Percentiles rank a stretch among this genome's conserved stretches.
Conservation (phyloP, 1,140 invertebrate genomes). For the Dufourea novaeangliae region DNA sequence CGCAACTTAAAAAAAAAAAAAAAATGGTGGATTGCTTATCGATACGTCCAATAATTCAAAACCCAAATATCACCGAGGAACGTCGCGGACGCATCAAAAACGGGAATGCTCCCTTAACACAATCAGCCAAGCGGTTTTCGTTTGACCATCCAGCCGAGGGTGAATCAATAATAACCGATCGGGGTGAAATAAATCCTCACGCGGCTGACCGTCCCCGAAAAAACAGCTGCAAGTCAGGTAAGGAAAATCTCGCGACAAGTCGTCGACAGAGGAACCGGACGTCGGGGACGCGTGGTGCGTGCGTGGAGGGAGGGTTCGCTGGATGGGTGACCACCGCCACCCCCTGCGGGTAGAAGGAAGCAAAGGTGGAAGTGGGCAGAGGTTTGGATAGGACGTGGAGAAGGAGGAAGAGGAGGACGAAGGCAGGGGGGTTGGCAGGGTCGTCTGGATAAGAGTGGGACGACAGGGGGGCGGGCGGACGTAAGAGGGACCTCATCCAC, state of each 20-base stretch:
- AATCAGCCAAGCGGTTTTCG: too few relatives aligned
- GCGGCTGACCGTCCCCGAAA: neutral
- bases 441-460: constrained; percentile 63
- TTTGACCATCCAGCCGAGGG: too few relatives aligned
- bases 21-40: too few relatives aligned
- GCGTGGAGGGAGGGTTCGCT: constrained; percentile 61
- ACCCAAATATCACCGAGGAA: too few relatives aligned
- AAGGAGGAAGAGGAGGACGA: constrained; percentile 47
- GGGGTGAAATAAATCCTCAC: constrained; percentile 7
- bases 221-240: neutral
- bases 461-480: constrained; percentile 40
- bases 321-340: constrained; percentile 61
- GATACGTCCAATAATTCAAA: too few relatives aligned
- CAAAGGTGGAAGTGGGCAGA: constrained; percentile 52
- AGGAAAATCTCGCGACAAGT: constrained; percentile 48
- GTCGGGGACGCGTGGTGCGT: constrained; percentile 60
- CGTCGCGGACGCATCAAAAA: too few relatives aligned
- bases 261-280: constrained; percentile 33
- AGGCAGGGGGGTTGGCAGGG: constrained; percentile 54
- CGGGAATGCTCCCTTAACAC: too few relatives aligned
- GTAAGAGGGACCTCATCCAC: constrained; percentile 53
- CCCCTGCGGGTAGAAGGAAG: constrained; percentile 51
- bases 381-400: constrained; percentile 50
- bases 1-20: too few relatives aligned
- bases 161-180: neutral